Conservation (phyloP, 2,888 invertebrate genomes). For the Gasteruption jaculator region DNA sequence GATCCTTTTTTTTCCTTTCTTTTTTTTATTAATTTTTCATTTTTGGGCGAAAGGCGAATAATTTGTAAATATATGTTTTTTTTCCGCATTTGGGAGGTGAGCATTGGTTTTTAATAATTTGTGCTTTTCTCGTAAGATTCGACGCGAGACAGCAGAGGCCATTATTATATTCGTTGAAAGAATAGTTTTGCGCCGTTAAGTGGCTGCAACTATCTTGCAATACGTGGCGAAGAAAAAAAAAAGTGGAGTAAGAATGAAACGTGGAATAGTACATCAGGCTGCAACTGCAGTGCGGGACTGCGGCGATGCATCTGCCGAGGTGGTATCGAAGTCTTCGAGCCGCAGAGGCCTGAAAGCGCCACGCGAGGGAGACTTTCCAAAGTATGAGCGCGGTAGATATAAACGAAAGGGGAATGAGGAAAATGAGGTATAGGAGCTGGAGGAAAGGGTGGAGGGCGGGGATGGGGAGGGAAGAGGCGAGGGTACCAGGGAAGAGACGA, state of each 20-base stretch:
- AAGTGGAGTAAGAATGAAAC: conserved; percentile 7
- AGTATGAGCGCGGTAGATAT: conserved; percentile 13
- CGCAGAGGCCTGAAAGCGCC: conserved; percentile 29
- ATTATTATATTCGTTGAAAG: too few species aligned
- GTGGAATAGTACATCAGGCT: conserved; percentile 24
- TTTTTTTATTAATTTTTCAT: too few species aligned
- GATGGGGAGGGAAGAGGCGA: conserved; percentile 8
- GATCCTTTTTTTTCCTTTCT: too few species aligned
- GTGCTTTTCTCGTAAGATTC: too few species aligned
- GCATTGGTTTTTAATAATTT: too few species aligned
- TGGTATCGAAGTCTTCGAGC: conserved; percentile 28
- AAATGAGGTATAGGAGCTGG: conserved; percentile 1
- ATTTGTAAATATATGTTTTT: too few species aligned
- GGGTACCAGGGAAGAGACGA: neutral
- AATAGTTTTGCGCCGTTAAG: too few species aligned
- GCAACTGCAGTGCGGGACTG: conserved; percentile 45
- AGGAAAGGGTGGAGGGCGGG: conserved; percentile 6
- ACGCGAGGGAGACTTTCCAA: conserved; percentile 21
- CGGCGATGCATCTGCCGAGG: conserved; percentile 37
- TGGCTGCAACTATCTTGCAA: too few species aligned
- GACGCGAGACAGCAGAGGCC: too few species aligned
- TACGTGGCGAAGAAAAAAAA: conserved; percentile 4
- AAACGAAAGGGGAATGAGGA: conserved; percentile 13
- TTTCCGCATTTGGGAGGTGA: too few species aligned
- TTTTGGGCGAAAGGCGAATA: too few species aligned